Percentiles rank a stretch among this genome's conserved stretches.
Conservation (phyloP, 2,888 invertebrate species). For the Pheosia gnoma region DNA sequence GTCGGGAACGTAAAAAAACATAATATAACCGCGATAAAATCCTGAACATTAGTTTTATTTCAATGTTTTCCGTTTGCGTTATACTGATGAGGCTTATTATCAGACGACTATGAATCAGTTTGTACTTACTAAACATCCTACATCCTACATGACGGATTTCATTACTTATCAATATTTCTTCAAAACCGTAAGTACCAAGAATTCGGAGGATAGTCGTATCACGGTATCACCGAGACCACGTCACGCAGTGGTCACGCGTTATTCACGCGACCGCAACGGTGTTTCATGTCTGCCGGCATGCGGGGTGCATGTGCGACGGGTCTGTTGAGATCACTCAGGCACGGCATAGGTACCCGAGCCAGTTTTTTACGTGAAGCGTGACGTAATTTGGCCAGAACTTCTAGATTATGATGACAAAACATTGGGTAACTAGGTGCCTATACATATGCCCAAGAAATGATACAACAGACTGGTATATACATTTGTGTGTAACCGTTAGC, state of each 20-base stretch:
- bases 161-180: background rate
- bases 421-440: no score
- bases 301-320: conserved; percentile 32
- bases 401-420: background rate
- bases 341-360: conserved; percentile 14
- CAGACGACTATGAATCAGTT: no score
- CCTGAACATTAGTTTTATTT: no score
- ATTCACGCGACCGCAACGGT: conserved; percentile 50
- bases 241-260: conserved; percentile 59
- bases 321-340: conserved; percentile 22
- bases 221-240: conserved; percentile 38
- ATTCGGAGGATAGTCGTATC: conserved; percentile 13
- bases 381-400: conserved; percentile 28
- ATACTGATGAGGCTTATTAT: no score
- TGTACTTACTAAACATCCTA: background rate
- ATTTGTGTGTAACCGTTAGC: no score
- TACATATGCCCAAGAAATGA: background rate
- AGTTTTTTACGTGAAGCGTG: conserved; percentile 29
- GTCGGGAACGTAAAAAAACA: no score
- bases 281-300: conserved; percentile 35
- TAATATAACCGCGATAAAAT: no score
- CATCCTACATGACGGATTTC: background rate
- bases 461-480: conserved; percentile 6
- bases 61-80: no score
- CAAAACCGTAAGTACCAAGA: conserved; percentile 14